These are phyloP conservation scores for Thalpophila matura DNA, from an alignment of 2,888 invertebrate species.

Conservation along the genomic window DNA sequence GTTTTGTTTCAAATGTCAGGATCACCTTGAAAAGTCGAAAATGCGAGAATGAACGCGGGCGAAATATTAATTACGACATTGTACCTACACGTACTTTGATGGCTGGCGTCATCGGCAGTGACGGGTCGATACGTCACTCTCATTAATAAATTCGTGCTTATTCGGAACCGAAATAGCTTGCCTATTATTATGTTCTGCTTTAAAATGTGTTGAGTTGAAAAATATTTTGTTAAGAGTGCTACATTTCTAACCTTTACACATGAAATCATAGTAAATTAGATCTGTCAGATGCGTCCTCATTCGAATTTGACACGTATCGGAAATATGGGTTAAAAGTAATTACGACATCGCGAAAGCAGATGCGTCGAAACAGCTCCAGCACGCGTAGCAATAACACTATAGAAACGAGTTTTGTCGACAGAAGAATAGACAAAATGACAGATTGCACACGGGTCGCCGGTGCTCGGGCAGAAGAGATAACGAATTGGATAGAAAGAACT, in stretches of 20 bases:
- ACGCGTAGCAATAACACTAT: too few species aligned
- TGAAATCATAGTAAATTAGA: too few species aligned
- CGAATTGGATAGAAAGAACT: too few species aligned
- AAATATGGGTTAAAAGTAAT: too few species aligned
- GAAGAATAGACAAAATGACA: too few species aligned
- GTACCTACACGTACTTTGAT: slow-evolving; percentile 17
- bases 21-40: slow-evolving; percentile 40
- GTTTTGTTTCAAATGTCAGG: slow-evolving; percentile 31
- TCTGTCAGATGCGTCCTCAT: too few species aligned
- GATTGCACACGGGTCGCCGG: too few species aligned
- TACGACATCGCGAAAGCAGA: too few species aligned
- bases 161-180: slow-evolving; percentile 30
- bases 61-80: slow-evolving; percentile 31
- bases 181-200: slow-evolving; percentile 14
- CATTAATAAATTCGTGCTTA: slow-evolving; percentile 27
- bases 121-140: slow-evolving; percentile 37
- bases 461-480: too few species aligned
- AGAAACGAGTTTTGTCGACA: too few species aligned
- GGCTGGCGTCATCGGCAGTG: slow-evolving; percentile 34
- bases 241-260: background rate
- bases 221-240: background rate
- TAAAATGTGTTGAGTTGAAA: background rate
- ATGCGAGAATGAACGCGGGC: slow-evolving; percentile 23
- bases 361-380: too few species aligned
- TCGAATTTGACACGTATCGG: too few species aligned